Conservation (phyloP, 2,888 invertebrate species). For the Poecilus cupreus region DNA sequence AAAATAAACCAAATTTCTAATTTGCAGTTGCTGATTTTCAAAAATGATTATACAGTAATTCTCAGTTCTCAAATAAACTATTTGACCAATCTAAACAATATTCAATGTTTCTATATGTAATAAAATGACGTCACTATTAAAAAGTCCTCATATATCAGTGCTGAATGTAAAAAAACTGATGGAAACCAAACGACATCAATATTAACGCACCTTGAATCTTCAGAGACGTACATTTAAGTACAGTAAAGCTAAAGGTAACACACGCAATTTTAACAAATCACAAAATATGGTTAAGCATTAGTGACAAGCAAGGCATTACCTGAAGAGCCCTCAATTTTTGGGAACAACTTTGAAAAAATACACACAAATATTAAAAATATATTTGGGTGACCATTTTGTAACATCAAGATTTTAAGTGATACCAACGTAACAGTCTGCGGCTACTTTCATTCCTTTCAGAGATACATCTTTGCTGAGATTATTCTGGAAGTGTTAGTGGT, state of each 20-base stretch:
- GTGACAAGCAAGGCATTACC: constrained; percentile 56
- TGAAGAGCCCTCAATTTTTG: constrained; percentile 55
- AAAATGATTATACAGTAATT: too few species aligned
- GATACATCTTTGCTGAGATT: too few species aligned
- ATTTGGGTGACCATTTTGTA: constrained; percentile 34
- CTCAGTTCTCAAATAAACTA: too few species aligned
- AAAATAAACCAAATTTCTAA: too few species aligned
- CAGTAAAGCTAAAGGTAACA: constrained; percentile 49
- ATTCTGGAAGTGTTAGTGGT: too few species aligned
- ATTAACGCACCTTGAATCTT: constrained; percentile 48
- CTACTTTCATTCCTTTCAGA: too few species aligned
- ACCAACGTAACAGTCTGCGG: not conserved
- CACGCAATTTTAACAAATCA: constrained; percentile 36
- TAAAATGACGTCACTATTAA: not conserved
- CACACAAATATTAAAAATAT: constrained; percentile 59
- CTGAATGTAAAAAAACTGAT: not conserved
- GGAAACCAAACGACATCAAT: constrained; percentile 49
- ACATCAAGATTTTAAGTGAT: constrained; percentile 36
- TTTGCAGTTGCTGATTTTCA: too few species aligned
- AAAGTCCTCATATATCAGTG: not conserved
- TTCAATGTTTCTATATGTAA: too few species aligned
- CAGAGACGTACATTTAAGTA: constrained; percentile 37
- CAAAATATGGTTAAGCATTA: constrained; percentile 47
- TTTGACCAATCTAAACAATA: too few species aligned
- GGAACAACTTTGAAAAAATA: constrained; percentile 59